Evolutionary conservation across 2,888 invertebrate species (phyloP), one percentile per base, ranked within the genome.

Genomic region (Drosophila testacea): DNA sequence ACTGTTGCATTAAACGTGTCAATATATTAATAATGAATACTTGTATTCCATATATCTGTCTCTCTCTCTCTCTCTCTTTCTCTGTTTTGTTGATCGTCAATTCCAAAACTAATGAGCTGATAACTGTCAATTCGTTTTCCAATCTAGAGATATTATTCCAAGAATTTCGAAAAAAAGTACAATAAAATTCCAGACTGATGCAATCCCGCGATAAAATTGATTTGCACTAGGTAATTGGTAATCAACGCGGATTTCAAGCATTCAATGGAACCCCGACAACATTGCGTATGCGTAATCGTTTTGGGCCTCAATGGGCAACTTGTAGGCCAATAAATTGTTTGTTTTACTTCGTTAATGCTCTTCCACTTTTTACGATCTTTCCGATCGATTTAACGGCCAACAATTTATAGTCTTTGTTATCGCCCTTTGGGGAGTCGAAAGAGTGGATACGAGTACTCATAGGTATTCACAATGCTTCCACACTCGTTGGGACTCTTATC

Each of bases 41-140:
- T 30, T 1, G 5, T 7, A 60, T 46, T 50, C 1, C 22, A 32
- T 7, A 6, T 32, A 2, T 32, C 30, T 30, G 5, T 6, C 30
- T 34, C 34, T 7, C 9, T 34, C 1, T 34, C 1, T 34, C 34
- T 34, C 30, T 30, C 5, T 30, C 30, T 30, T 7, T 30, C 30
- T 30, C 22, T 22, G 22, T 22, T 22, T 22, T 6, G 32, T 32
- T 11, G 48, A 48, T 48, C 48, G n/a, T 10, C 61, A 59, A 34
- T 13, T 42, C 38, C 22, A 27, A 50, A 72, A 57, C 27, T 61
- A 72, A 69, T 73, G 46, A 72, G 55, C 60, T 78, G 79, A 79
- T 79, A 79, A 51, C 54, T 16, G 38, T 4, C 32, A 30, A 11
- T 9, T 4, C 27, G 28, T 28, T 59, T 68, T 41, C 50, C 42